Evolutionary conservation across 1,140 invertebrate genomes (phyloP).

Genomic region (Pogonus chalceus): DNA sequence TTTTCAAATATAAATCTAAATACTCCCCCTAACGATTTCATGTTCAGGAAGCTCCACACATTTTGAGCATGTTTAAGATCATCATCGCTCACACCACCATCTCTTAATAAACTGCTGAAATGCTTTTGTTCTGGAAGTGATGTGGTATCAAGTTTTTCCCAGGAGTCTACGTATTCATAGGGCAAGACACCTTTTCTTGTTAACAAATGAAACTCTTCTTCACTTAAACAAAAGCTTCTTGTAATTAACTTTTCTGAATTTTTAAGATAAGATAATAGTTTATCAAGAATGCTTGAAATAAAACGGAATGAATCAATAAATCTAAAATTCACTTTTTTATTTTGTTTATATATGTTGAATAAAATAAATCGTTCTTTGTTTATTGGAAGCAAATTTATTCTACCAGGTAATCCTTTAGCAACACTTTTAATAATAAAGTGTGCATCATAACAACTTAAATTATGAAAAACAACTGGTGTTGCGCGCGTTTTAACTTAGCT

Average conservation of each 20-base stretch:
- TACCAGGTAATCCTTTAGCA: slow-evolving; percentile 15
- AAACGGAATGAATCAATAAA: slow-evolving; percentile 22
- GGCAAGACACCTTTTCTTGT: slow-evolving; percentile 21
- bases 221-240: slow-evolving; percentile 11
- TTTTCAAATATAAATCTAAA: slow-evolving; percentile 34
- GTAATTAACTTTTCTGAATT: slow-evolving; percentile 13
- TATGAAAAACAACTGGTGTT: no score
- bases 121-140: slow-evolving; percentile 25
- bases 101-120: slow-evolving; percentile 31
- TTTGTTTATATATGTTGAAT: slow-evolving; percentile 16
- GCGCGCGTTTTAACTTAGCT: no score
- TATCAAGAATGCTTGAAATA: slow-evolving; percentile 18
- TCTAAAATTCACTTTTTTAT: slow-evolving; percentile 14
- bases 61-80: slow-evolving; percentile 33
- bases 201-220: slow-evolving; percentile 17
- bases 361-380: slow-evolving; percentile 22
- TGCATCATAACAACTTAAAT: no score
- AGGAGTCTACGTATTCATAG: slow-evolving; percentile 25
- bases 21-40: slow-evolving; percentile 31
- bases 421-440: slow-evolving; percentile 29
- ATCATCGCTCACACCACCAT: slow-evolving; percentile 22
- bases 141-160: slow-evolving; percentile 21
- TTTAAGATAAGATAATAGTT: slow-evolving; percentile 16
- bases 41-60: slow-evolving; percentile 31
- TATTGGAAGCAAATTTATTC: slow-evolving; percentile 16